Evolutionary conservation across 1,140 invertebrate species (phyloP), one percentile per base, ranked within the genome.

Genomic region (Scaptomyza montana): DNA sequence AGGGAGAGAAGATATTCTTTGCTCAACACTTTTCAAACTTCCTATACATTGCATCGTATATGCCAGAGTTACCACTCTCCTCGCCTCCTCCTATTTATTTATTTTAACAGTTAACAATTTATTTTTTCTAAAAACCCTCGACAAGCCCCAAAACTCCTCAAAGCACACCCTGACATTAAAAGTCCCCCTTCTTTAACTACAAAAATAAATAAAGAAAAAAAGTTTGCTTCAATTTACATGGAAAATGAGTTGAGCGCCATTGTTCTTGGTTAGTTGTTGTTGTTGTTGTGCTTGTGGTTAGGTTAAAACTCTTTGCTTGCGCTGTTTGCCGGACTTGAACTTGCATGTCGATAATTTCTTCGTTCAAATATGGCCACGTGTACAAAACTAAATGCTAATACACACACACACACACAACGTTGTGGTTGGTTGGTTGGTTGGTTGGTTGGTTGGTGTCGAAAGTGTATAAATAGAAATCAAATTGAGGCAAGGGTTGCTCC

Each of bases 291-390:
- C 16, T 16, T 13, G 19, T 25, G 50, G 66, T 25, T 63, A 39
- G 41, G 54, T 10, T 50, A 21, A 19, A 30, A 36, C 53, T 67
- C 60, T 66, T 67, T 36, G 47, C 30, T 65, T 39, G 46, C 50
- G 55, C 12, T 43, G 39, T 33, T 59, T 63, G 73, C 39, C 47
- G 82, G 78, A 70, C 82, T 76, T 86, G 78, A 86, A 86, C 82
- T 82, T 86, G 82, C 82, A 86, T 86, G 82, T 77, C 75, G 84
- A 82, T 87, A 87, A 79, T 87, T 87, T 54, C 45, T 50, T 67
- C 67, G 77, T 28, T 43, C 43, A 45, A 45, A 56, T 45, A 56
- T 45, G 10, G 54, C 47, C 47, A 43, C 39, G 10, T 25, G 47
- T 28, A 21, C 12, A 45, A 39, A 41, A 39, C 54, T 12, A 39